These are phyloP conservation scores for Alca torda DNA, from an alignment of 2,797 vertebrate genomes.

Conservation along the genomic window DNA sequence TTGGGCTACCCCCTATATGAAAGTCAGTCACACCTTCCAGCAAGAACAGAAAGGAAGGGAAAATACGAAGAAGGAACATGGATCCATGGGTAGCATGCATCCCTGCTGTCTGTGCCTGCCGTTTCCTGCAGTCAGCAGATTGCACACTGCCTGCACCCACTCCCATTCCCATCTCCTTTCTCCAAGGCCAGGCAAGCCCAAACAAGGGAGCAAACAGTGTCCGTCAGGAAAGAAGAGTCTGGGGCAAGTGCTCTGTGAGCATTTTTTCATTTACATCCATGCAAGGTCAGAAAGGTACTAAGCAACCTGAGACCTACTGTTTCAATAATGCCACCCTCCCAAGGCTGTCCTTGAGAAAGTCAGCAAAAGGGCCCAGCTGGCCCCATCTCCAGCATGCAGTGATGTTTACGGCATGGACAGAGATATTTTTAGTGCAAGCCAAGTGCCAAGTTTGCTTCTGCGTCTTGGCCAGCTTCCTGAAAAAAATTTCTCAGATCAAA, in stretches of 20 bases:
- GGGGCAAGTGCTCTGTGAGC: background rate
- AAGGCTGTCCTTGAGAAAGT: background rate
- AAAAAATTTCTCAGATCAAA: background rate
- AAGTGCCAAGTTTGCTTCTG: background rate
- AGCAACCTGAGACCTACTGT: background rate
- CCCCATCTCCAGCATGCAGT: background rate
- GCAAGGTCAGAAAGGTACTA: background rate
- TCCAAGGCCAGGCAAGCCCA: background rate
- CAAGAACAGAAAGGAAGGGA: background rate
- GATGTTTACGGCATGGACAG: conserved; percentile 30
- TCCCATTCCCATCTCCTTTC: background rate
- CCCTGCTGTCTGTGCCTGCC: background rate
- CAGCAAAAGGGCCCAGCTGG: background rate
- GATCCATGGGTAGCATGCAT: background rate
- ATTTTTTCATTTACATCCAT: background rate
- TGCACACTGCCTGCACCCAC: background rate
- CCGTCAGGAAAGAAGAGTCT: background rate
- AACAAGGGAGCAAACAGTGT: background rate
- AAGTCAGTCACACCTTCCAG: background rate
- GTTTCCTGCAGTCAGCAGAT: background rate
- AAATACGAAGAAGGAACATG: background rate
- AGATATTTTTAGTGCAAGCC: background rate
- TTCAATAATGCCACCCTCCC: background rate
- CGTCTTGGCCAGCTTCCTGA: background rate
- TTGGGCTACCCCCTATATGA: background rate